phyloP scores from a whole-genome alignment of 1,140 invertebrate species.

The Rhizoglyphus robini region DNA sequence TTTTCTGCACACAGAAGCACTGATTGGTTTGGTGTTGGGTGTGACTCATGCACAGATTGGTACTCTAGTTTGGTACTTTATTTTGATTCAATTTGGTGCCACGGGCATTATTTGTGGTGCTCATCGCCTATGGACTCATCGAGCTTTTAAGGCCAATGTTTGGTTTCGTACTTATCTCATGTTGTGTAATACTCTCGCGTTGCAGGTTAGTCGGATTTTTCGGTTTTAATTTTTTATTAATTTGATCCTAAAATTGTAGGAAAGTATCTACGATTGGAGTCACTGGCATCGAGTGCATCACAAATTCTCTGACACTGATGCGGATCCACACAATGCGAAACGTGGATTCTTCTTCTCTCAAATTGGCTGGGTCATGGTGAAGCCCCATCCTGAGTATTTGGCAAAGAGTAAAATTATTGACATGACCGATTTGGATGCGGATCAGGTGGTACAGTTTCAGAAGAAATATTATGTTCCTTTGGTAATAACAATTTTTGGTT shows the following conservation, averaged over 20 bases:
- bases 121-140: slow-evolving; percentile 42
- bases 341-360: slow-evolving; percentile 66
- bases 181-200: slow-evolving; percentile 17
- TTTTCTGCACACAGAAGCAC: background rate
- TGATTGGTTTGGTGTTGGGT: background rate
- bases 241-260: slow-evolving; percentile 41
- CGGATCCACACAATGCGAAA: slow-evolving; percentile 64
- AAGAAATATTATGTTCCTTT: slow-evolving; percentile 59
- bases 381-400: slow-evolving; percentile 52
- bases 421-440: slow-evolving; percentile 62
- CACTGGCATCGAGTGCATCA: slow-evolving; percentile 66
- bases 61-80: slow-evolving; percentile 11
- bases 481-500: slow-evolving; percentile 67
- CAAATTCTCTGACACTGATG: slow-evolving; percentile 63
- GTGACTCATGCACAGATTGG: slow-evolving; percentile 4
- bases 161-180: slow-evolving; percentile 35
- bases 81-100: slow-evolving; percentile 18
- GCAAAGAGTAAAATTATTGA: slow-evolving; percentile 71
- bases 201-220: slow-evolving; percentile 5
- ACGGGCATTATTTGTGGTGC: slow-evolving; percentile 30
- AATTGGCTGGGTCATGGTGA: slow-evolving; percentile 60
- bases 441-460: slow-evolving; percentile 71
- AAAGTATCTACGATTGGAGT: slow-evolving; percentile 80
- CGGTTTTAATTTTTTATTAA: background rate
- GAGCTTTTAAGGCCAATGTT: slow-evolving; percentile 40